Base-by-base conservation (phyloP, 2,113 vertebrate species). In the Centropus bengalensis region DNA sequence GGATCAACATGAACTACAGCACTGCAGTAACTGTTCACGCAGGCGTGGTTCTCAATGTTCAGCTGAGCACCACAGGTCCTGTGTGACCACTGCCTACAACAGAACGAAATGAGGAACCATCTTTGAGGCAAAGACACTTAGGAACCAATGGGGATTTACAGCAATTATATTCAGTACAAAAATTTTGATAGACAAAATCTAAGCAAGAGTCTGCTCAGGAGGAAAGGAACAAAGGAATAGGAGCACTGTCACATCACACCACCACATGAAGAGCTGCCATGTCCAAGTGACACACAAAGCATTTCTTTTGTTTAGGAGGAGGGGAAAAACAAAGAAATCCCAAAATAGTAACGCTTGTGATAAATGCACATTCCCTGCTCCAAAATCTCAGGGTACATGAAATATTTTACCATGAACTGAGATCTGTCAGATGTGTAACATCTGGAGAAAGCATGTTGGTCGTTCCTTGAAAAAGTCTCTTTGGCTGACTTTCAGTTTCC, bases 391-490 rank as follows among this genome's bases (percentile, higher is more conserved):
- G 73, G 76, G 55, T 44, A 88, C 6, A 44, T 40, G 51, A 90
- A 77, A 49, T 84, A 94, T 87, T 97, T 98, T 98, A 99, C 99
- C 99, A 99, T 96, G 99, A 98, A 93, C 98, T 96, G 93, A 98
- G 97, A 96, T 99, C 98, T 54, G 99, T 98, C 95, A 99, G 91
- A 79, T 98, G 98, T 17, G 98, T 95, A 69, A 98, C 96, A 24
- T 99, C 99, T 3, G 99, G 97, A 64, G 99, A 98, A 96, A 99
- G 97, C 98, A 99, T 99, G 95, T 96, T 99, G 92, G 99, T 99
- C 68, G 99, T 99, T 74, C 99, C 99, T 98, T 99, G 99, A 97
- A 99, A 99, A 69, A 99, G 98, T 97, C 99, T 99, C 98, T 99
- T 99, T 52, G 99, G 99, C 94, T 99, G 99, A 96, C 98, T 99